Conservation (phyloP, 2,797 vertebrate species). For the Acrossocheilus wenchowensis region DNA sequence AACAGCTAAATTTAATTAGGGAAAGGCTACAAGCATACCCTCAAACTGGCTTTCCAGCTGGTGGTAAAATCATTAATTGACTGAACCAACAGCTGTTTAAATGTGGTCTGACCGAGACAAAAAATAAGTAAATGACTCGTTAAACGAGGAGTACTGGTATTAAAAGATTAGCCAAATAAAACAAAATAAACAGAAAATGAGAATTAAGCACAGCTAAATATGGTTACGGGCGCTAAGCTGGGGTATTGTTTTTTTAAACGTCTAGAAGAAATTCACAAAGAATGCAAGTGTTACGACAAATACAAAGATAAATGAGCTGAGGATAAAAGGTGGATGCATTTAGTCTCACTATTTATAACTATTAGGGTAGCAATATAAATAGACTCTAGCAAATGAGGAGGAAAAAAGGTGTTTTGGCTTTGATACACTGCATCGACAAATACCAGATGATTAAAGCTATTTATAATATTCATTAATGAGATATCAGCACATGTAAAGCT, state of each 20-base stretch:
- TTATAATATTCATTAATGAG: not conserved
- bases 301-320: constrained; percentile 13
- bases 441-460: not conserved
- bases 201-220: not conserved
- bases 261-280: not conserved
- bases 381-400: not conserved
- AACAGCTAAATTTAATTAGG: constrained; percentile 32
- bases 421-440: not conserved
- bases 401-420: constrained; percentile 10
- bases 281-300: not conserved
- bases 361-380: constrained; percentile 22
- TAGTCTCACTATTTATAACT: constrained; percentile 16
- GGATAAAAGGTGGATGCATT: constrained; percentile 3
- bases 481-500: not conserved
- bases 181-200: constrained; percentile 31
- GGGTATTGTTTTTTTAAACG: not conserved
- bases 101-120: constrained; percentile 4
- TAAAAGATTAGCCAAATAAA: constrained; percentile 38
- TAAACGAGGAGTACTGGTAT: constrained; percentile 29
- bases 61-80: constrained; percentile 39
- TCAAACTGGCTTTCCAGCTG: constrained; percentile 33
- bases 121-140: constrained; percentile 19
- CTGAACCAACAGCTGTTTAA: constrained; percentile 30
- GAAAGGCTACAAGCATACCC: constrained; percentile 2
- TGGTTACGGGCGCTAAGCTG: not conserved